A percentile compares a stretch with the other conserved stretches of the same genome.
Evolutionary conservation across 2,888 invertebrate species (phyloP).

Genomic region (Elysia crispata): DNA sequence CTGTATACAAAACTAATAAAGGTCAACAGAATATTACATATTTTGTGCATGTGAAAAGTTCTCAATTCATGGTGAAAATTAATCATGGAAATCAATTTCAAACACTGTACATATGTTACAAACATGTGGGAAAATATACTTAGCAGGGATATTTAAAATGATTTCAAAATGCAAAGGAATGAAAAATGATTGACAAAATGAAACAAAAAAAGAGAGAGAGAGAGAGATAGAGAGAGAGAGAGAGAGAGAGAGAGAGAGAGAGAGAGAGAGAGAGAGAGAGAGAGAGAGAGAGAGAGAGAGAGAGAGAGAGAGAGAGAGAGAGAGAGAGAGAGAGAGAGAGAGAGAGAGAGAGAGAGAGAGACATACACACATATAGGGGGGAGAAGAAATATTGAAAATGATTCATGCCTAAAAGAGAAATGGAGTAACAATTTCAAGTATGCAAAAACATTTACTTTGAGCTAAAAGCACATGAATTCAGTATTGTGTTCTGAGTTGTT

Average conservation of each 20-base stretch:
- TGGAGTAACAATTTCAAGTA: no score
- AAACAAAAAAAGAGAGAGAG: neutral
- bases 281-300: neutral
- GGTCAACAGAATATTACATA: no score
- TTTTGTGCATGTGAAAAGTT: no score
- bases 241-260: constrained; percentile 15
- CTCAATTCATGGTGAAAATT: no score
- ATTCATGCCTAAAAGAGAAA: no score
- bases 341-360: constrained; percentile 12
- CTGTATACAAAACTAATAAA: no score
- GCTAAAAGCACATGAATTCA: no score
- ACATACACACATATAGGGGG: no score
- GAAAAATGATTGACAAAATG: neutral
- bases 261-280: constrained; percentile 11
- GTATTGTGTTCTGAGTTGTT: no score
- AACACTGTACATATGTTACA: neutral
- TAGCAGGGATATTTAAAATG: neutral
- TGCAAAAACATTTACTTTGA: no score
- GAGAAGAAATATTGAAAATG: no score
- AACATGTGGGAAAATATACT: neutral
- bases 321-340: constrained; percentile 19
- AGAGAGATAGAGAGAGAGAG: constrained; percentile 9
- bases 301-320: constrained; percentile 1
- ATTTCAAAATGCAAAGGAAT: neutral
- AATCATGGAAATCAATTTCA: no score